Conservation (phyloP, 2,888 invertebrate genomes). For the Chloroclystis v-ata region DNA sequence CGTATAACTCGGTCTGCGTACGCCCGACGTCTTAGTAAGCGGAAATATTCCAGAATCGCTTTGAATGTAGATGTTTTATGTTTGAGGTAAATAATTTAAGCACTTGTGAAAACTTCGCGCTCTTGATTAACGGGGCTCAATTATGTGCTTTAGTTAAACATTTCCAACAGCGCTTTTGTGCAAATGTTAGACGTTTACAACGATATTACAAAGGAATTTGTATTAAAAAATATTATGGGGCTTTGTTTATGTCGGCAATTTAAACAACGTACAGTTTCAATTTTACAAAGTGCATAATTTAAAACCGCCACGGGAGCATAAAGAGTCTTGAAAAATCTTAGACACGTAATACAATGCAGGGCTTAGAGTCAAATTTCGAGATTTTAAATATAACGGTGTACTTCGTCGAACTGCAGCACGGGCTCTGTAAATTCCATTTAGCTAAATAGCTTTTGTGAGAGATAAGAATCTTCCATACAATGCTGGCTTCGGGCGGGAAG, state of each 20-base stretch:
- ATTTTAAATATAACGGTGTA: constrained; percentile 77
- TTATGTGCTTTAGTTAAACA: constrained; percentile 67
- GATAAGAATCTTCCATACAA: constrained; percentile 78
- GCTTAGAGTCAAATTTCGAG: constrained; percentile 71
- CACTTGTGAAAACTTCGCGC: constrained; percentile 70
- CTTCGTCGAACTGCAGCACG: constrained; percentile 76
- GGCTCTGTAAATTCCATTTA: constrained; percentile 78
- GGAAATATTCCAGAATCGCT: constrained; percentile 68
- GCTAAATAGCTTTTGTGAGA: constrained; percentile 76
- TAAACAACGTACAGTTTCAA: constrained; percentile 46
- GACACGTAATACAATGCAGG: constrained; percentile 66
- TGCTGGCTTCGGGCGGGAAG: constrained; percentile 69
- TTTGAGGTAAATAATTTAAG: constrained; percentile 73
- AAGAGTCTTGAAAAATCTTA: constrained; percentile 55
- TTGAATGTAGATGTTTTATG: constrained; percentile 72
- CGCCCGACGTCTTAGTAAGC: constrained; percentile 61
- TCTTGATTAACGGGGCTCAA: constrained; percentile 73
- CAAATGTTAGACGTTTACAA: constrained; percentile 55
- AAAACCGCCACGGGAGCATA: constrained; percentile 41
- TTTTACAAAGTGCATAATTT: constrained; percentile 61
- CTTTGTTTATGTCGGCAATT: constrained; percentile 31
- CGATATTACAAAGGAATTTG: constrained; percentile 36
- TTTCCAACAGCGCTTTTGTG: constrained; percentile 59
- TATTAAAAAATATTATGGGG: constrained; percentile 30
- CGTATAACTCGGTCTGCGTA: constrained; percentile 60